Conservation (phyloP, 2,113 vertebrate species). For the Chitala chitala region DNA sequence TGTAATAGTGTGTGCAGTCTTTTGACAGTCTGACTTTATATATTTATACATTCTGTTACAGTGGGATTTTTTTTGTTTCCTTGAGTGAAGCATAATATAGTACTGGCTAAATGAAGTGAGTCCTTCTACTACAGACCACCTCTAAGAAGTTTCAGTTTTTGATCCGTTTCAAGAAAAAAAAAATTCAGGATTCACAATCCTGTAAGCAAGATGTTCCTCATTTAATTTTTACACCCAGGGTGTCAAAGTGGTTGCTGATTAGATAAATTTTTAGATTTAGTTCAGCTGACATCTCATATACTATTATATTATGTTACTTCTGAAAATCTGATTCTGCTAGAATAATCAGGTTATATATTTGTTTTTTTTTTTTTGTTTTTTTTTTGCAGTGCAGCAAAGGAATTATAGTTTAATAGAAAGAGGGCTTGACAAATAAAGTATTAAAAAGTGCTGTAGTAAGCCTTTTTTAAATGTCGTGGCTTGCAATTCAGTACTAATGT, state of each 20-base stretch:
- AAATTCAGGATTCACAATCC: background rate
- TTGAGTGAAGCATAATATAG: background rate
- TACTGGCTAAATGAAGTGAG: background rate
- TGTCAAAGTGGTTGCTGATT: background rate
- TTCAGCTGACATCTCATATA: background rate
- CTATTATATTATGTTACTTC: background rate
- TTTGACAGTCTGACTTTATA: background rate
- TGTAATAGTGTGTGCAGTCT: background rate
- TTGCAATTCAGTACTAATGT: too few species aligned
- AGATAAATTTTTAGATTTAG: background rate
- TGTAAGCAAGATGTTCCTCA: conserved; percentile 9
- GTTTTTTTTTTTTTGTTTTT: background rate
- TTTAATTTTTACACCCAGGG: background rate
- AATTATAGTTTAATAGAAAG: too few species aligned
- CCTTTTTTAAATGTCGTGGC: too few species aligned
- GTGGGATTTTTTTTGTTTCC: background rate
- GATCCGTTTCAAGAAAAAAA: background rate
- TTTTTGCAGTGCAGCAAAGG: background rate
- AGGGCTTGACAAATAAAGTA: too few species aligned
- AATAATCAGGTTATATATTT: background rate
- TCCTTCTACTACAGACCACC: background rate
- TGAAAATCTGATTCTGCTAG: background rate
- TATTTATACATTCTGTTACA: conserved; percentile 13
- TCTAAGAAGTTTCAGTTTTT: background rate
- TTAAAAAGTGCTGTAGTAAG: too few species aligned